These are phyloP conservation scores for Zaprionus ghesquierei DNA, from an alignment of 1,140 invertebrate genomes.

Conservation along the genomic window DNA sequence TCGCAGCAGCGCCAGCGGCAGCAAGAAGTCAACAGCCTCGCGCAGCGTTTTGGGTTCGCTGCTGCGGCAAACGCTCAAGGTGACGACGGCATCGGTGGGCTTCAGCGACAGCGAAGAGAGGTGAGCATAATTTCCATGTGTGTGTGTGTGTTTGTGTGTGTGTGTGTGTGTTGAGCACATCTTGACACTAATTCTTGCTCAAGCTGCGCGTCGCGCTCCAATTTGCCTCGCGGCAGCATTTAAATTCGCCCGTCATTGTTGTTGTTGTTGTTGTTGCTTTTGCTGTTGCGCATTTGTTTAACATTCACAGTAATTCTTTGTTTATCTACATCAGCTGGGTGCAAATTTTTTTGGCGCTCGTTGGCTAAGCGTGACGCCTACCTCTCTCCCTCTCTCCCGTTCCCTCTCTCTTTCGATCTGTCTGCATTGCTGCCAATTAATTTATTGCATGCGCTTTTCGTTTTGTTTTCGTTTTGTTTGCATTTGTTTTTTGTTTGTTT, in stretches of 20 bases:
- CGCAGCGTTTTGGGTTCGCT: conserved; percentile 56
- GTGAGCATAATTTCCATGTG: conserved; percentile 25
- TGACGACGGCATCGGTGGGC: conserved; percentile 58
- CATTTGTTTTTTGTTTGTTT: conserved; percentile 44
- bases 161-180: not conserved
- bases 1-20: not conserved
- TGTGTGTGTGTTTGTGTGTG: not conserved
- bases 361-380: conserved; percentile 2
- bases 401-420: not conserved
- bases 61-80: conserved; percentile 57
- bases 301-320: conserved; percentile 28
- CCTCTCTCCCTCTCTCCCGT: not conserved
- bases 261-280: conserved; percentile 4
- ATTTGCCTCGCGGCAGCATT: conserved; percentile 5
- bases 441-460: conserved; percentile 45
- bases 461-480: conserved; percentile 45
- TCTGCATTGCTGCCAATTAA: conserved; percentile 41
- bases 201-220: conserved; percentile 20
- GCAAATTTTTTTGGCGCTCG: conserved; percentile 19
- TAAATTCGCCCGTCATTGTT: conserved; percentile 15
- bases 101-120: conserved; percentile 45
- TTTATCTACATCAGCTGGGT: conserved; percentile 30
- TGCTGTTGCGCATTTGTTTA: conserved; percentile 20
- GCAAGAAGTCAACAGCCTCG: conserved; percentile 13
- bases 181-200: not conserved